Base-by-base conservation (phyloP, 2,797 vertebrate genomes). In the Netta rufina region DNA sequence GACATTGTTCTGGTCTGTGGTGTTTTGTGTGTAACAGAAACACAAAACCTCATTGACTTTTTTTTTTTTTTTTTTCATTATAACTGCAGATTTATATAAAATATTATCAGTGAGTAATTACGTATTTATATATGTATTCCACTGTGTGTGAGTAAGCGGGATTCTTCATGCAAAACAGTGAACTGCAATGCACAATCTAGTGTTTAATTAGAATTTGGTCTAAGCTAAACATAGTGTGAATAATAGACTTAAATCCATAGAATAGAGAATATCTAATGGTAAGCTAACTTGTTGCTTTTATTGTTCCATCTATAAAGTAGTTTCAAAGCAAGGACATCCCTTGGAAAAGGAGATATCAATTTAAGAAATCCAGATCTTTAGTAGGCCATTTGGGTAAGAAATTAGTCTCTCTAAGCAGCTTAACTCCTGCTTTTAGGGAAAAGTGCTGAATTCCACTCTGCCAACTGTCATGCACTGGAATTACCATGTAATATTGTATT, bases 321-420 rank as follows among this genome's bases (percentile, higher is more conserved):
- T 72, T 96, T 90, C 19, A 58, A 88, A 92, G 47, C 62, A 78
- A 92, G 51, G 21, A 22, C 76, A 90, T 20, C 64, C 65, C 54
- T 78, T 81, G 91, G 90, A 96, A 93, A 92, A 81, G 16, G 53
- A 89, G 71, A 93, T 90, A 90, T 90, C 82, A 90, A 94, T 87
- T 93, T 76, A 82, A 96, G 95, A 92, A 84, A 66, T 79, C 39
- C 60, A 57, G 67, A 56, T 90, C 43, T 94, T 76, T 49, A 87
- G 64, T 5, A 88, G 60, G 78, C 71, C 53, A 33, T 87, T 90
- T 87, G 88, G 67, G 57, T 84, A 64, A 87, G 71, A 84, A 84
- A 64, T 49, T 27, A 15, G 47, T 89, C 56, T 90, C 43, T 61
- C 17, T 53, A 30, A 36, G 74, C 81, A 82, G 67, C 36, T 73